phyloP scores from a whole-genome alignment of 2,113 vertebrate species.

The Sarotherodon lohbergeri region DNA sequence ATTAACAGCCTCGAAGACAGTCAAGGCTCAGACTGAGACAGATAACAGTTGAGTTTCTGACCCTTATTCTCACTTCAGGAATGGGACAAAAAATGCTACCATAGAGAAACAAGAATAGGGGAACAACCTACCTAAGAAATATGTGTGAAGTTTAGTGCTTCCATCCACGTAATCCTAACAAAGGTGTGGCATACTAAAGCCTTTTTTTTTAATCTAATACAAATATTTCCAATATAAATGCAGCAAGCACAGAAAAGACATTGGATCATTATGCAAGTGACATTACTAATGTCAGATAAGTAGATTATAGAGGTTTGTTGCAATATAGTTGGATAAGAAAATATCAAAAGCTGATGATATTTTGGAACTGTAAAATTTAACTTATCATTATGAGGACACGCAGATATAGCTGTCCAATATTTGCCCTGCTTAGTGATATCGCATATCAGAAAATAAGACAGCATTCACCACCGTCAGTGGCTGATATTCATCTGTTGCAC shows the following conservation, averaged over 20 bases:
- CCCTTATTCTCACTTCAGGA: constrained; percentile 28
- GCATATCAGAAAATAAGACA: neutral
- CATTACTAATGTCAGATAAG: neutral
- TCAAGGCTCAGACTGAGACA: neutral
- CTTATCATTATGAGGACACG: neutral
- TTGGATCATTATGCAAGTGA: neutral
- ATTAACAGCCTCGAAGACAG: neutral
- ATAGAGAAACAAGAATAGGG: neutral
- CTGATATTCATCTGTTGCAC: neutral
- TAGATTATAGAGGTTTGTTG: neutral
- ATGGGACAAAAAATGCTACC: neutral
- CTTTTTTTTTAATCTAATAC: neutral
- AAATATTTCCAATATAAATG: neutral
- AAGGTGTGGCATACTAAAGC: neutral
- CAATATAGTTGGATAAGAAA: too few relatives aligned
- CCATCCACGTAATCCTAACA: neutral
- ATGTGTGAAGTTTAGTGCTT: neutral
- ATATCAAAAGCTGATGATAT: neutral
- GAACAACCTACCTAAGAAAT: neutral
- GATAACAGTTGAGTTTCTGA: constrained; percentile 27
- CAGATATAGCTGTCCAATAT: neutral
- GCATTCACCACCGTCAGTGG: neutral
- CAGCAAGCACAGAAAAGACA: neutral
- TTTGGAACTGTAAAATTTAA: neutral
- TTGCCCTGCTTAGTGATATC: neutral